phyloP scores from a whole-genome alignment of 2,888 invertebrate species.

The Apoderus coryli region DNA sequence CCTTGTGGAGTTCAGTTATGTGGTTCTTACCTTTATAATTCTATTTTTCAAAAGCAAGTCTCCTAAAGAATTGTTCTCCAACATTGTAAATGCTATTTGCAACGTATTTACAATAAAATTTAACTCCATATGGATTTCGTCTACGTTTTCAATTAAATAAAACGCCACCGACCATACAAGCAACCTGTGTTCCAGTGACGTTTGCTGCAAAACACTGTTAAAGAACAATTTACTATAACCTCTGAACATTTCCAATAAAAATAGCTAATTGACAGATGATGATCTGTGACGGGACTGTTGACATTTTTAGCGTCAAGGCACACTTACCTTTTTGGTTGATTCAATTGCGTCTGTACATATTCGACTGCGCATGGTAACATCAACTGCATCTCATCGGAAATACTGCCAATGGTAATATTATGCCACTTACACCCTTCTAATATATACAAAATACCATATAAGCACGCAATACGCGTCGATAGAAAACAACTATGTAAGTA shows the following conservation, averaged over 20 bases:
- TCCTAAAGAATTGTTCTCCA: constrained; percentile 18
- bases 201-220: constrained; percentile 11
- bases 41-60: constrained; percentile 16
- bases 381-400: constrained; percentile 36
- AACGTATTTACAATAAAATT: constrained; percentile 42
- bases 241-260: too few relatives aligned
- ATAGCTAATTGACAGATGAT: too few relatives aligned
- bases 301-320: too few relatives aligned
- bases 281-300: too few relatives aligned
- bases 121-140: constrained; percentile 45
- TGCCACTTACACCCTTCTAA: constrained; percentile 41
- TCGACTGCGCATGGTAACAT: constrained; percentile 37
- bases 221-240: constrained; percentile 1
- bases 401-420: constrained; percentile 32
- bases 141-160: constrained; percentile 58
- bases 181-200: constrained; percentile 47
- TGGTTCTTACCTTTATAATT: constrained; percentile 29
- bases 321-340: constrained; percentile 29
- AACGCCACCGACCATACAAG: constrained; percentile 62
- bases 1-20: too few relatives aligned
- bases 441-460: constrained; percentile 53
- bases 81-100: constrained; percentile 39
- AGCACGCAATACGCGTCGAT: constrained; percentile 43
- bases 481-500: constrained; percentile 47
- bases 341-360: constrained; percentile 37